Percentiles rank a stretch among this genome's conserved stretches.
Evolutionary conservation across 2,113 vertebrate genomes (phyloP).

Genomic region (Pionites leucogaster): DNA sequence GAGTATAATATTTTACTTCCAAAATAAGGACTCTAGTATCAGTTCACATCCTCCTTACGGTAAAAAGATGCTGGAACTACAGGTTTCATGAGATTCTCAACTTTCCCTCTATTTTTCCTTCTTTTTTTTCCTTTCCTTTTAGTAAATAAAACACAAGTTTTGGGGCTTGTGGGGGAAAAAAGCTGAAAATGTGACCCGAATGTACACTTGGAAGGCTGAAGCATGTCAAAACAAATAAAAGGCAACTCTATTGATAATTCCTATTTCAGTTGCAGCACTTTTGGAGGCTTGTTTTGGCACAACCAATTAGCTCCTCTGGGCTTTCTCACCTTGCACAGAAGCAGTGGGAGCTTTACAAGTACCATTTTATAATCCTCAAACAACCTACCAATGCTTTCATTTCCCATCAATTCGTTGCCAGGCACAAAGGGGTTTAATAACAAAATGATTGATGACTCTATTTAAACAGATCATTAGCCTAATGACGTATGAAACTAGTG

Average conservation of each 20-base stretch:
- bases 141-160: neutral
- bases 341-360: constrained; percentile 30
- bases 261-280: neutral
- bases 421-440: constrained; percentile 56
- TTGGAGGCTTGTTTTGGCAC: constrained; percentile 13
- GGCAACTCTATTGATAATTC: neutral
- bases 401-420: constrained; percentile 38
- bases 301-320: neutral
- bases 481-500: constrained; percentile 39
- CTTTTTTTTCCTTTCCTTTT: neutral
- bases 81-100: neutral
- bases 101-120: neutral
- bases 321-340: constrained; percentile 9
- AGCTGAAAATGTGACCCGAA: neutral
- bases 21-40: neutral
- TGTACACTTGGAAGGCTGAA: neutral
- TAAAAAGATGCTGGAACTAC: neutral
- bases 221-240: constrained; percentile 7
- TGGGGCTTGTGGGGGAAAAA: neutral
- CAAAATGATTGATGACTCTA: constrained; percentile 56
- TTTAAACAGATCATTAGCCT: constrained; percentile 60
- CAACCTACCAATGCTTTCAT: neutral
- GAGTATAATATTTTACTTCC: neutral
- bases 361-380: constrained; percentile 21
- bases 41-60: neutral